Evolutionary conservation across 2,888 invertebrate species (phyloP).

Genomic region (Malacosoma neustria): DNA sequence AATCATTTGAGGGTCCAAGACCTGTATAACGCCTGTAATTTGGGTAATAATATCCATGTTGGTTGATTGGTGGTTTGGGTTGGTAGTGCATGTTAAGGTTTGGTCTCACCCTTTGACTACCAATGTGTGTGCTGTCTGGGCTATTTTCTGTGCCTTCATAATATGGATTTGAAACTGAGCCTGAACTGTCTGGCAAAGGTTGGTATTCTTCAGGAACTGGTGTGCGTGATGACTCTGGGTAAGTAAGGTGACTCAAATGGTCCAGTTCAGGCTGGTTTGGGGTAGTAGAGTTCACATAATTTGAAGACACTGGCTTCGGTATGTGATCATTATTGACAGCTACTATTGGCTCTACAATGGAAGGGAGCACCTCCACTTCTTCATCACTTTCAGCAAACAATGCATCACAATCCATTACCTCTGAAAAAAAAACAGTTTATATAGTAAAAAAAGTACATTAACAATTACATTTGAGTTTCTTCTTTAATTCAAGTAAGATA

Average conservation of each 20-base stretch:
- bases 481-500: no score
- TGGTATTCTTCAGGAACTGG: conserved; percentile 67
- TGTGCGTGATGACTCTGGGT: conserved; percentile 47
- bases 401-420: conserved; percentile 78
- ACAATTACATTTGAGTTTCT: no score
- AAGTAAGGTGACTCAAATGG: conserved; percentile 36
- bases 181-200: conserved; percentile 61
- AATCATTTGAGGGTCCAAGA: conserved; percentile 31
- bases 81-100: conserved; percentile 56
- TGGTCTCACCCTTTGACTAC: conserved; percentile 28
- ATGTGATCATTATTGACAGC: conserved; percentile 23
- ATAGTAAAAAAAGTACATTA: background rate
- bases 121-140: conserved; percentile 27
- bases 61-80: conserved; percentile 44
- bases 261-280: conserved; percentile 44
- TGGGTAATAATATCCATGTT: conserved; percentile 44
- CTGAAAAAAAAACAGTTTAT: conserved; percentile 38
- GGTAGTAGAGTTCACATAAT: conserved; percentile 50
- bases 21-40: conserved; percentile 36
- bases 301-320: conserved; percentile 45
- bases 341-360: conserved; percentile 27
- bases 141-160: conserved; percentile 13
- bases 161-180: conserved; percentile 42
- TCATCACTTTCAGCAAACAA: conserved; percentile 79
- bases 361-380: conserved; percentile 66